Evolutionary conservation across 2,113 vertebrate species (phyloP).

Genomic region (Eonycteris spelaea): DNA sequence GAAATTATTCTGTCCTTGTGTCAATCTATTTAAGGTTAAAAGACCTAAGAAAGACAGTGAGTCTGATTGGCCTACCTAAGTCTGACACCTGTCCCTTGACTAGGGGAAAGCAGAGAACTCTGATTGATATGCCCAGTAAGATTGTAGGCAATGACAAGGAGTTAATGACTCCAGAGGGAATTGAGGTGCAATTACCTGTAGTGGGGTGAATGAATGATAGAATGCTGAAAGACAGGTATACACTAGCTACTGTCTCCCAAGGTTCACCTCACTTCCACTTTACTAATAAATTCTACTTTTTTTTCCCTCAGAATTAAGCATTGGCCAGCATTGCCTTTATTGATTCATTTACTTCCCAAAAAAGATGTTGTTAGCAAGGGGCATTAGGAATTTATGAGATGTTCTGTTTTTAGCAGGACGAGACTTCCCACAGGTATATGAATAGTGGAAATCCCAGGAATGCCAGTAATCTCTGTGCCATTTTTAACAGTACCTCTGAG

Average conservation of each 20-base stretch:
- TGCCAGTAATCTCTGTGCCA: background rate
- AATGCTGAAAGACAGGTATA: background rate
- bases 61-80: background rate
- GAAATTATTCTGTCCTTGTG: background rate
- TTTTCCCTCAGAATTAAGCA: background rate
- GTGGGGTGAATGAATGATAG: background rate
- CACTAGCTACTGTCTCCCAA: background rate
- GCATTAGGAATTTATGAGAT: background rate
- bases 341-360: slow-evolving; percentile 3
- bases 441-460: background rate
- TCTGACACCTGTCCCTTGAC: background rate
- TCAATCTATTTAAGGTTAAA: background rate
- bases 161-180: background rate
- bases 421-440: background rate
- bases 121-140: background rate
- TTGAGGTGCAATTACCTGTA: background rate
- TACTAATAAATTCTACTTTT: background rate
- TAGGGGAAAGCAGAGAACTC: background rate
- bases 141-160: background rate
- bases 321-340: background rate
- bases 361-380: background rate
- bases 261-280: background rate
- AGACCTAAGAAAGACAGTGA: background rate
- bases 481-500: background rate
- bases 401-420: background rate